These are phyloP conservation scores for Ceraclea dissimilis DNA, from an alignment of 2,888 invertebrate species.

Conservation along the genomic window DNA sequence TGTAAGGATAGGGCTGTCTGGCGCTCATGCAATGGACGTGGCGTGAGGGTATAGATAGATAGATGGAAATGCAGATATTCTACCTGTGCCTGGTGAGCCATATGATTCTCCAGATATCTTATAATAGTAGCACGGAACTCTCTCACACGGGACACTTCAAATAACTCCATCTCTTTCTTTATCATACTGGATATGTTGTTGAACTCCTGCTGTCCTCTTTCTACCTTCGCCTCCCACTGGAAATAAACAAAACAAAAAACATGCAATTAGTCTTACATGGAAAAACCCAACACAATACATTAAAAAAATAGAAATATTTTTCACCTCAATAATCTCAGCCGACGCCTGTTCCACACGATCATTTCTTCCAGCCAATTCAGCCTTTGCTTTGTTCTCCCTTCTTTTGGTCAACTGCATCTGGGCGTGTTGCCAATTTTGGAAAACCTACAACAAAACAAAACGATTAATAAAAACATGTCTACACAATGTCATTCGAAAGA, in stretches of 20 bases:
- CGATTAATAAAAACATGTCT: neutral
- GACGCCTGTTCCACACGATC: conserved; percentile 86
- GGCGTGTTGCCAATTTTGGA: conserved; percentile 97
- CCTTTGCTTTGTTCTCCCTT: conserved; percentile 86
- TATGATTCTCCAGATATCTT: conserved; percentile 86
- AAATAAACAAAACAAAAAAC: too few species aligned
- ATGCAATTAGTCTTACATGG: too few species aligned
- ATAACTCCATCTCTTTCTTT: conserved; percentile 87
- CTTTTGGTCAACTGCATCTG: conserved; percentile 91
- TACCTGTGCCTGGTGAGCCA: conserved; percentile 94
- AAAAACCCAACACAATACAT: conserved; percentile 8
- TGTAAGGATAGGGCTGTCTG: too few species aligned
- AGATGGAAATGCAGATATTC: too few species aligned
- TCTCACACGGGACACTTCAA: conserved; percentile 77
- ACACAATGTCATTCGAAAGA: too few species aligned
- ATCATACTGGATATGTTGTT: conserved; percentile 91
- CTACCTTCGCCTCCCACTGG: conserved; percentile 94
- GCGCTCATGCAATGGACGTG: too few species aligned
- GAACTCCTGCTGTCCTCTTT: conserved; percentile 92
- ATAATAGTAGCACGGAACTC: conserved; percentile 89
- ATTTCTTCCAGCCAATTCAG: conserved; percentile 80
- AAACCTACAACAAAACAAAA: conserved; percentile 55
- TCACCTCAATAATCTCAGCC: conserved; percentile 87
- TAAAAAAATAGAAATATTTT: too few species aligned
- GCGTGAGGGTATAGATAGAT: too few species aligned